Base-by-base conservation (phyloP, 2,888 invertebrate species). In the Rhabditophanes sp. region DNA sequence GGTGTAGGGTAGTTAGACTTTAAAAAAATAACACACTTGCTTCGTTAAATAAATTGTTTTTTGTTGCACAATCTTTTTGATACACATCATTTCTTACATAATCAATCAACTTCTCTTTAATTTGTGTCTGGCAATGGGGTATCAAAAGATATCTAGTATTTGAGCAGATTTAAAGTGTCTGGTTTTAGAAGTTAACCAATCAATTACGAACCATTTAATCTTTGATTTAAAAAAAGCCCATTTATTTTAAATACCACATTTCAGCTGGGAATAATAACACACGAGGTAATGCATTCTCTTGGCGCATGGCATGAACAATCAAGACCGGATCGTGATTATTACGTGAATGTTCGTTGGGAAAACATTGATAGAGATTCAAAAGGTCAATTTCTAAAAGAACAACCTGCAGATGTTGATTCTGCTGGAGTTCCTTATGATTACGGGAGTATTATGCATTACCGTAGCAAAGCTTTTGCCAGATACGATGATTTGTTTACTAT, bases 281-380 rank as follows among this genome's bases (percentile, higher is more conserved):
- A 64, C 38, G 64, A 64, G 42, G 64, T 64, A n/a, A 64, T 64
- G 1, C 64, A 64, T 33, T 64, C 64, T 8, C 46, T 64, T 7
- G 64, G 64, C 11, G 65, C 65, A 39, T 64, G 64, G 64, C 64
- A 64, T 41, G 64, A 64, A 27, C 64, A 65, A 37, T 51, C 50
- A 4, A 35, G 64, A 9, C 59, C 63, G 1, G 63, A 64, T 39
- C 42, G 60, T 7, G 63, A 63, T 39, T 49, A 54, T 27, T 61
- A 39, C 38, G 59, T 59, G n/a, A 45, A 47, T n/a, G 55, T 58
- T 20, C 36, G 49, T 31, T 63, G 60, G 62, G 60, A 61, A 30
- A 63, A 62, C 39, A 63, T 62, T 26, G 62, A 62, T 35, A 37
- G 53, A 30, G 57, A 59, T 27, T 60, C 59, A 16, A 59, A 56